Evolutionary conservation across 2,888 invertebrate genomes (phyloP), one percentile per base, ranked within the genome.

Genomic region (Aelia acuminata): DNA sequence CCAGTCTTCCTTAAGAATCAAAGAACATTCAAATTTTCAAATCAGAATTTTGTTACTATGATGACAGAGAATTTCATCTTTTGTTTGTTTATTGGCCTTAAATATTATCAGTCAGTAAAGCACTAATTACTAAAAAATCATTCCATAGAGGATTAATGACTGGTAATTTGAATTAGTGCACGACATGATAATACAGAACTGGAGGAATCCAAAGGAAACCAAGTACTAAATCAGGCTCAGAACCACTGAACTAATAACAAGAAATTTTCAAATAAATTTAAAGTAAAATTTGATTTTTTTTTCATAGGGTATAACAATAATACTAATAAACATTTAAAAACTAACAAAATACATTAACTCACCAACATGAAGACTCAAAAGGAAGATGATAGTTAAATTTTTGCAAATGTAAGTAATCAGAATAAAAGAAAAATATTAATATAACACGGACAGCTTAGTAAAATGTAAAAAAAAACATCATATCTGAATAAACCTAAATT

Each of bases 301-400:
- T 70, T 70, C 35, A 15, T 31, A 1, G 15, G 7, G 31, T 35
- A 35, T 18, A 35, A 70, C 18, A 18, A 35, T 70, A 35, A 70
- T 70, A 70, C 22, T 70, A 35, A 70, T 70, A 70, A 70, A 70
- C 18, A 13, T 70, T 70, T 70, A 70, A 70, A 5, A 70, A 70
- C 35, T 35, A 70, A 70, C 63, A 70, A 70, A 35, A 35, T 5
- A 35, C 35, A 70, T 70, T 70, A 70, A 70, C 35, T 35, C 31
- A 70, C 63, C 20, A 35, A 70, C 18, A 70, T 31, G 18, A 70
- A 35, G 18, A 35, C 63, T 35, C 18, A 35, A 3, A 31, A 1
- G 10, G 3, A 31, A 4, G 3, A 63, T 63, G 22, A n/a, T 7
- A 53, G n/a, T 53, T n/a, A n/a, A n/a, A 53, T 53, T n/a, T 53